These are phyloP conservation scores for Nyctalus aviator DNA, from an alignment of 2,797 vertebrate genomes.

Conservation along the genomic window DNA sequence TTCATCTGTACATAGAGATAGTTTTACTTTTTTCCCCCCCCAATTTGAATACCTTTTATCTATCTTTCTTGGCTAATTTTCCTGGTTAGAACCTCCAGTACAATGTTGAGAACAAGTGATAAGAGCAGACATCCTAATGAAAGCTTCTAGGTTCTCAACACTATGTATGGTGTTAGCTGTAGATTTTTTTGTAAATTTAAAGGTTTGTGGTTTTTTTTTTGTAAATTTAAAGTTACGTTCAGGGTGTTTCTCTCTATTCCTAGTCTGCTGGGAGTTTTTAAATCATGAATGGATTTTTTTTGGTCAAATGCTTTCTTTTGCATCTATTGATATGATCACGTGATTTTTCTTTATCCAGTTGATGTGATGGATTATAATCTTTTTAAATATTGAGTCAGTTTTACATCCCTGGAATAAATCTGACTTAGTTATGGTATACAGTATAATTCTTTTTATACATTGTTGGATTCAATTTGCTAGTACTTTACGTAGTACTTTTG, in stretches of 20 bases:
- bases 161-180: background rate
- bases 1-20: background rate
- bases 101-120: background rate
- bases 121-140: background rate
- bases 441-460: slow-evolving; percentile 10
- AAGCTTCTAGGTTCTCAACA: background rate
- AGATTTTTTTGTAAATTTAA: background rate
- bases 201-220: background rate
- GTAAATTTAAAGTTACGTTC: background rate
- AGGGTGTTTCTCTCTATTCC: background rate
- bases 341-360: background rate
- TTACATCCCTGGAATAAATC: background rate
- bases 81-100: background rate
- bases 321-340: background rate
- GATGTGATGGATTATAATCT: background rate
- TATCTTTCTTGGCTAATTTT: background rate
- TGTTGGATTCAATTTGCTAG: background rate
- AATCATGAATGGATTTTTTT: background rate
- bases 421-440: background rate
- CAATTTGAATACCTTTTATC: background rate
- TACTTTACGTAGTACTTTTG: background rate
- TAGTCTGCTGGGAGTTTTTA: background rate
- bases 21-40: background rate
- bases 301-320: background rate
- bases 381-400: background rate